Base-by-base conservation (phyloP, 2,797 vertebrate genomes). In the Ctenosaura bakeri region DNA sequence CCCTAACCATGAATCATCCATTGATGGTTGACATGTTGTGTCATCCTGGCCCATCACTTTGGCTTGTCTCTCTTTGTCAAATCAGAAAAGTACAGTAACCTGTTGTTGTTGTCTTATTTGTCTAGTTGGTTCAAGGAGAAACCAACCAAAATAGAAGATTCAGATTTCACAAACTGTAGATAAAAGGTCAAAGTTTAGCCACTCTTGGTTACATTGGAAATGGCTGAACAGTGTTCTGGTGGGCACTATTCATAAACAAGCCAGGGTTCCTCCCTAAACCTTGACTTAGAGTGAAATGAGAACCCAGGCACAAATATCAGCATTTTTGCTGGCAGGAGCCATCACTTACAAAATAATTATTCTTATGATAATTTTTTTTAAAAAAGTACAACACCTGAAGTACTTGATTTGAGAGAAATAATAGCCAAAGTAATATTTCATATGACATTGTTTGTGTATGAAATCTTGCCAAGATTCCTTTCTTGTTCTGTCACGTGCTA, bases 401-500 rank as follows among this genome's bases (percentile, higher is more conserved):
- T 12, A 81, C 46, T 29, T 42, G 16, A 38, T 81, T 88, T 74
- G 78, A 76, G 64, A 32, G 73, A 78, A 83, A 35, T 90, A 86
- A 80, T 14, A 64, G 2, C 4, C 66, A 50, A 90, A 87, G 86
- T 88, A 66, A 90, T 22, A 10, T 89, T 69, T 73, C 79, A 76
- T 90, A 83, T 78, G 73, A 29, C 84, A 76, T 35, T 91, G 87
- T 80, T 78, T 86, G 86, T 86, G 35, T 79, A 86, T 90, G 76
- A 71, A 50, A 46, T 74, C 14, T 73, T 91, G 82, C 35, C 89
- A 88, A 90, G 54, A 24, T 6, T 90, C 91, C 90, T 83, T 3
- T 76, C 76, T 89, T 88, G 76, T 84, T 86, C 90, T 83, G 6
- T 38, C 38, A 6, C 82, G 0, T 78, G 29, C 84, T 79, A 86